Percentiles rank a stretch among this genome's conserved stretches.
phyloP scores from a whole-genome alignment of 2,797 vertebrate genomes.

The Chelmon rostratus region DNA sequence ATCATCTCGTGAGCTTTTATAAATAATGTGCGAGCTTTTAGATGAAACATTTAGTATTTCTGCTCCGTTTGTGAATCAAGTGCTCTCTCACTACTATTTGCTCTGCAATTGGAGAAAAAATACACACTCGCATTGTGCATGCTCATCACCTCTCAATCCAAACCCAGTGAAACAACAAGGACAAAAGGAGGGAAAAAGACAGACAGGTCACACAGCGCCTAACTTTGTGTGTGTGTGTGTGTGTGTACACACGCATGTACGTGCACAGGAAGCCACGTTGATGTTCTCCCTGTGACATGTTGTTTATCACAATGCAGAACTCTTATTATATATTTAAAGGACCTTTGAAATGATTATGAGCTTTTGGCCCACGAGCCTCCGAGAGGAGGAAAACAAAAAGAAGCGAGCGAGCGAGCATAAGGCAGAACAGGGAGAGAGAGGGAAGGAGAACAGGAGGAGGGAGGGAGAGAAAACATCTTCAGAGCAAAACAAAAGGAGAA shows the following conservation, averaged over 20 bases:
- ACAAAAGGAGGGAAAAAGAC: conserved; percentile 12
- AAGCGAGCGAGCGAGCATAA: conserved; percentile 45
- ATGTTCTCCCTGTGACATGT: conserved; percentile 78
- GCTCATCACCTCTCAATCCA: background rate
- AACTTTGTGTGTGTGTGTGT: background rate
- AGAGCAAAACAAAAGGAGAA: conserved; percentile 82
- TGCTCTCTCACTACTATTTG: conserved; percentile 10
- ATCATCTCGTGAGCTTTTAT: conserved; percentile 12
- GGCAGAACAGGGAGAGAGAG: conserved; percentile 38
- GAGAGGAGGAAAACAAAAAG: conserved; percentile 68
- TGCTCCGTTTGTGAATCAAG: background rate
- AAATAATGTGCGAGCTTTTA: conserved; percentile 10
- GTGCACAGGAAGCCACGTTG: conserved; percentile 47
- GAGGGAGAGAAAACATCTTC: conserved; percentile 50
- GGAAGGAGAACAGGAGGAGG: conserved; percentile 32
- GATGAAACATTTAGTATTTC: conserved; percentile 27
- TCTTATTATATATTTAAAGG: conserved; percentile 87
- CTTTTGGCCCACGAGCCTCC: conserved; percentile 77
- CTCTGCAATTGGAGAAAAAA: conserved; percentile 1
- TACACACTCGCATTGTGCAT: background rate
- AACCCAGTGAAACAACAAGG: conserved; percentile 5
- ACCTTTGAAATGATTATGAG: conserved; percentile 88
- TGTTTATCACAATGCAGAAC: conserved; percentile 82
- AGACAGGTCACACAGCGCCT: conserved; percentile 36
- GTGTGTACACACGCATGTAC: conserved; percentile 4